Evolutionary conservation across 1,140 invertebrate genomes (phyloP), one percentile per base, ranked within the genome.

Genomic region (Steinernema khuongi): DNA sequence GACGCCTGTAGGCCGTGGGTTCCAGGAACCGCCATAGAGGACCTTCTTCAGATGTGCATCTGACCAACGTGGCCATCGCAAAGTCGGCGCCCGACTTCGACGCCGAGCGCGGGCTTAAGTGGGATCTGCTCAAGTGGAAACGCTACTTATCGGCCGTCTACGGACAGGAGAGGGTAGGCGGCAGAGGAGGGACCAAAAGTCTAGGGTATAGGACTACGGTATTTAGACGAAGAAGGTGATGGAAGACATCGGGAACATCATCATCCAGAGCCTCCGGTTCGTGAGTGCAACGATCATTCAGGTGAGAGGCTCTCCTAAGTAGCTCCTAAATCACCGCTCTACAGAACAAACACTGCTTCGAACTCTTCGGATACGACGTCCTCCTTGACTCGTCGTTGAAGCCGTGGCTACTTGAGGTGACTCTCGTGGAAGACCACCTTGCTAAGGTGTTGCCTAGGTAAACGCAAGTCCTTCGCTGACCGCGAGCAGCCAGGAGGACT

Each of bases 311-410:
- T 30, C 14, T 14, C 11, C 4, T 1, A 17, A 32, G 31, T 19
- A 1, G 68, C 14, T 70, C 29, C 22, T 31, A 29, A 74, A 33
- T 26, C 17, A 4, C n/a, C 11, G 32, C 87, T 29, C 85, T 87
- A 68, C 86, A 88, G 79, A 87, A 88, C 78, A 86, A 86, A 71
- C 88, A 88, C 77, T 88, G 88, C 74, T 88, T 88, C 81, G 88
- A 88, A 76, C 83, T 88, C 76, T 88, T 88, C 76, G 88, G 88
- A n/a, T 88, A 88, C 69, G 76, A 77, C 50, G 60, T 77, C 79
- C 86, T 87, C 28, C 30, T 77, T 18, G 76, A 77, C 33, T 68
- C 74, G 66, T 1, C 67, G 2, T 41, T 78, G 19, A 78, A 78
- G 69, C 82, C 81, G 30, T 82, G 81, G 81, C 73, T 82, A 0